phyloP scores from a whole-genome alignment of 2,888 invertebrate species.

The Halictus ligatus region DNA sequence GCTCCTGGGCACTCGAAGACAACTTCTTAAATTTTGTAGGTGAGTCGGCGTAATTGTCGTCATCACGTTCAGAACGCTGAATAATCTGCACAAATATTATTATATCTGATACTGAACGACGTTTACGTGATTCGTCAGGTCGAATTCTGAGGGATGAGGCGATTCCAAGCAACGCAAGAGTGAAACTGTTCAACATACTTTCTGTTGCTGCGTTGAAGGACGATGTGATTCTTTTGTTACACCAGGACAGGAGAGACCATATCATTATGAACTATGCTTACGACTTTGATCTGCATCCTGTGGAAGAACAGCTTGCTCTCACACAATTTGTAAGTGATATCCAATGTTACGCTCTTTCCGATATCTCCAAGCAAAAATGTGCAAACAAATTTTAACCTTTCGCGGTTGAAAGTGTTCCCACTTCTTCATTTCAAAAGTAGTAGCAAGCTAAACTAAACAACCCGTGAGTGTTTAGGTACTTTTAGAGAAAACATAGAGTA shows the following conservation, averaged over 20 bases:
- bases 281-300: constrained; percentile 90
- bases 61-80: not conserved
- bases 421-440: too few relatives aligned
- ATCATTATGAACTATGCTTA: constrained; percentile 94
- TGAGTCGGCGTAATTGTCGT: constrained; percentile 79
- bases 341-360: not conserved
- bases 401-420: not conserved
- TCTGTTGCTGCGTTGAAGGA: constrained; percentile 93
- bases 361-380: not conserved
- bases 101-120: not conserved
- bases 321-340: constrained; percentile 90
- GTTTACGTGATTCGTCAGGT: constrained; percentile 81
- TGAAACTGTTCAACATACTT: constrained; percentile 89
- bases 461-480: too few relatives aligned
- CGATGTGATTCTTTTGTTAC: constrained; percentile 94
- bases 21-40: constrained; percentile 94
- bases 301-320: constrained; percentile 91
- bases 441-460: too few relatives aligned
- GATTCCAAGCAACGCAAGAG: constrained; percentile 87
- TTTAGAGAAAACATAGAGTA: too few relatives aligned
- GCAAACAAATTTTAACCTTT: not conserved
- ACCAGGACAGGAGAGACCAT: constrained; percentile 95
- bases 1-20: constrained; percentile 96
- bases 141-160: constrained; percentile 88
- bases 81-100: not conserved